A percentile compares a stretch with the other conserved stretches of the same genome.
These are phyloP conservation scores for Hypothenemus hampei DNA, from an alignment of 1,140 invertebrate genomes.

Conservation along the genomic window DNA sequence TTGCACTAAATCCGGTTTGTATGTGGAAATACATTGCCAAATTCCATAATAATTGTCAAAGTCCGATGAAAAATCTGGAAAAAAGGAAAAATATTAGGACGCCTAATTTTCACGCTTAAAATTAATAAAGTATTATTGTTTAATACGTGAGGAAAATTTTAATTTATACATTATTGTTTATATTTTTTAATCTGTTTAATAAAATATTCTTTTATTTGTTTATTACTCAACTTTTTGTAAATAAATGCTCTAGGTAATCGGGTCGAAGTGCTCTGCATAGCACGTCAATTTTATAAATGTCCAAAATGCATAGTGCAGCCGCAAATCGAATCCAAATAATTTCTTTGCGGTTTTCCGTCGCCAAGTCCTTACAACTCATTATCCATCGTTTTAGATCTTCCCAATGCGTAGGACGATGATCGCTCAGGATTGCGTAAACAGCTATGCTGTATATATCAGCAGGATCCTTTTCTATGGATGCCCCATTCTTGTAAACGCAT, in stretches of 20 bases:
- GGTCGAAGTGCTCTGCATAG: conserved; percentile 49
- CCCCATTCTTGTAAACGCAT: conserved; percentile 44
- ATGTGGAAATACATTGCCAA: conserved; percentile 52
- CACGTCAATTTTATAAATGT: conserved; percentile 51
- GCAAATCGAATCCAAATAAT: conserved; percentile 49
- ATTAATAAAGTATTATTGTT: not conserved
- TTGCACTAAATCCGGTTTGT: conserved; percentile 49
- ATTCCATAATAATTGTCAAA: conserved; percentile 51
- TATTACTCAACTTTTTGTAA: conserved; percentile 34
- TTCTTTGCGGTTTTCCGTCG: conserved; percentile 39
- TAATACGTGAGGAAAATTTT: not conserved
- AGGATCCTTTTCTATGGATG: conserved; percentile 32
- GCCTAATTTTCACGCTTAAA: not conserved
- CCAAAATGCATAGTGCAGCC: conserved; percentile 51
- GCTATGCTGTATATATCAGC: conserved; percentile 48
- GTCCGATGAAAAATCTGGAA: conserved; percentile 45
- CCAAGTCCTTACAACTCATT: conserved; percentile 40
- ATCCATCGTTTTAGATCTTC: conserved; percentile 45
- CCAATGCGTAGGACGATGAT: conserved; percentile 57
- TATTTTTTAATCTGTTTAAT: not conserved
- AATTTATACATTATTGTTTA: conserved; percentile 1
- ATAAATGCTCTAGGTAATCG: conserved; percentile 45
- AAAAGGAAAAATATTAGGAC: conserved; percentile 16
- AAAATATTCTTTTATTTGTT: conserved; percentile 10
- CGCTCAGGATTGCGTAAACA: conserved; percentile 50